Evolutionary conservation across 1,140 invertebrate genomes (phyloP).

Genomic region (Monochamus saltuarius): DNA sequence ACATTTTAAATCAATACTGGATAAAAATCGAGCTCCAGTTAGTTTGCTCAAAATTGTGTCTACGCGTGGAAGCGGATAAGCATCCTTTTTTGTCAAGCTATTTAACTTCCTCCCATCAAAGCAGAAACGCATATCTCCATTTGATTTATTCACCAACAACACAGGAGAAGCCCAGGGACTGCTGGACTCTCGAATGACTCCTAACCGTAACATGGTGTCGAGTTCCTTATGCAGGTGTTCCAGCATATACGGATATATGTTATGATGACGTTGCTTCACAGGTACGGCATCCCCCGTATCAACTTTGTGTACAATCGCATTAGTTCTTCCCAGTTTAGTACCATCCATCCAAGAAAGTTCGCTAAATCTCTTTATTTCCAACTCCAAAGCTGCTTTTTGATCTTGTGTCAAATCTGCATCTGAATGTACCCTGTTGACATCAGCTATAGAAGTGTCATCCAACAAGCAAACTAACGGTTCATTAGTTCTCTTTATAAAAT

Average conservation of each 20-base stretch:
- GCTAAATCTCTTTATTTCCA: background rate
- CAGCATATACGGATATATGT: constrained; percentile 11
- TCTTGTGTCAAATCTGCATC: background rate
- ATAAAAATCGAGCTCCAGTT: constrained; percentile 40
- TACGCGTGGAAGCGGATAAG: constrained; percentile 30
- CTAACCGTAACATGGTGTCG: constrained; percentile 1
- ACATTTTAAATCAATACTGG: constrained; percentile 40
- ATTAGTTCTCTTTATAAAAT: background rate
- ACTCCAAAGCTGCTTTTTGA: background rate
- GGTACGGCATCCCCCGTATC: constrained; percentile 9
- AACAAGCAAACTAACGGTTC: background rate
- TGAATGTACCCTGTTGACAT: constrained; percentile 3
- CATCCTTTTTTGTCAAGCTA: constrained; percentile 30
- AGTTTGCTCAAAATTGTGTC: constrained; percentile 30
- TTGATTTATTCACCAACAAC: constrained; percentile 44
- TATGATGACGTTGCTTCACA: constrained; percentile 21
- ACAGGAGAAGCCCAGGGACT: constrained; percentile 44
- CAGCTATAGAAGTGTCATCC: background rate
- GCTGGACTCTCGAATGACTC: constrained; percentile 20
- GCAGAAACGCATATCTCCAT: constrained; percentile 42
- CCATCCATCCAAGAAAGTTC: background rate
- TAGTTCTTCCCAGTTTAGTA: background rate
- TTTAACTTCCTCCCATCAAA: constrained; percentile 48
- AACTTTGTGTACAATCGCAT: background rate
- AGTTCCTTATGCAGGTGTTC: constrained; percentile 20